These are phyloP conservation scores for Desmophyllum pertusum DNA, from an alignment of 92 coral and sea anemone species.

Conservation along the genomic window DNA sequence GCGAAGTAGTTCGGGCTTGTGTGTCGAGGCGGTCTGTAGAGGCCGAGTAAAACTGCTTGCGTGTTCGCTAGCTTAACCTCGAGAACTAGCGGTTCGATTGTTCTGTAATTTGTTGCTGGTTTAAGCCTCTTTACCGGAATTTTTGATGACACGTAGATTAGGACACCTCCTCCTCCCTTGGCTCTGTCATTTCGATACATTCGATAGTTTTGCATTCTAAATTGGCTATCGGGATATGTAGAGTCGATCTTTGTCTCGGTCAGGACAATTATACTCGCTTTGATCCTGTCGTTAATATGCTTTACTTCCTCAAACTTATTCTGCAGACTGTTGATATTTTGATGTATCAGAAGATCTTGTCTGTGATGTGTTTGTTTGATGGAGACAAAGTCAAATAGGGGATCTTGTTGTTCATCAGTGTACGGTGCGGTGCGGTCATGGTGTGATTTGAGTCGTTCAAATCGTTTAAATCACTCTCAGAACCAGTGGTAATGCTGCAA, in stretches of 20 bases:
- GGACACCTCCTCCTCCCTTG: constrained; percentile 58
- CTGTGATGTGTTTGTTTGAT: constrained; percentile 22
- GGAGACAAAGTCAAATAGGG: constrained; percentile 22
- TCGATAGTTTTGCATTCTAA: constrained; percentile 31
- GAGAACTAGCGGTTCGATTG: too few relatives aligned
- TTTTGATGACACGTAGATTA: constrained; percentile 15
- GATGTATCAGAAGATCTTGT: constrained; percentile 33
- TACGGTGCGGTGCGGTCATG: too few relatives aligned
- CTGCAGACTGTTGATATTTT: constrained; percentile 23
- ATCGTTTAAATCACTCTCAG: not conserved
- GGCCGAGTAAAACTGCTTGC: too few relatives aligned
- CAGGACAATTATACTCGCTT: constrained; percentile 19
- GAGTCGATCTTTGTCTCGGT: constrained; percentile 55
- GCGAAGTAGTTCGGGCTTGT: too few relatives aligned
- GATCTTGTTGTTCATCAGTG: constrained; percentile 14
- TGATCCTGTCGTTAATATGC: constrained; percentile 24
- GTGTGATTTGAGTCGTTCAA: not conserved
- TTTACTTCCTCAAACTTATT: too few relatives aligned
- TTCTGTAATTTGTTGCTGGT: not conserved
- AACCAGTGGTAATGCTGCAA: not conserved
- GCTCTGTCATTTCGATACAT: constrained; percentile 50
- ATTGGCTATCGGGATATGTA: constrained; percentile 48
- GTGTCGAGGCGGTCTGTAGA: too few relatives aligned
- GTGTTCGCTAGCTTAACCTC: too few relatives aligned
- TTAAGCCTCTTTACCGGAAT: not conserved